Percentiles rank a stretch among this genome's conserved stretches.
Evolutionary conservation across 2,797 vertebrate genomes (phyloP).

Genomic region (Somateria mollissima): DNA sequence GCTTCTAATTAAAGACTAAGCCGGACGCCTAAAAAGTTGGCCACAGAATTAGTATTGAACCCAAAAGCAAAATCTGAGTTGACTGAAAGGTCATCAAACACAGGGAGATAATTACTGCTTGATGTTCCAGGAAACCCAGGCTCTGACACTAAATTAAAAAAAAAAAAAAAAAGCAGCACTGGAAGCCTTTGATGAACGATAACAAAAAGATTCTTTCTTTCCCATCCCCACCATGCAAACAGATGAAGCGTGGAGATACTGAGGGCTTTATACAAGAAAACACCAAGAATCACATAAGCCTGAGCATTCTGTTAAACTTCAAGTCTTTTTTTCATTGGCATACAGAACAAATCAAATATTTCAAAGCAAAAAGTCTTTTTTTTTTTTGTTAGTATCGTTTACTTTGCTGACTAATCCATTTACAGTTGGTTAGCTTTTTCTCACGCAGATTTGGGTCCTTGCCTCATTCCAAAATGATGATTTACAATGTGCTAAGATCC

Average conservation of each 20-base stretch:
- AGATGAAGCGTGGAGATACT: not conserved
- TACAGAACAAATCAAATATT: not conserved
- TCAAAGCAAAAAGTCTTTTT: not conserved
- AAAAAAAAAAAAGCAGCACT: not conserved
- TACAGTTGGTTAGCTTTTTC: not conserved
- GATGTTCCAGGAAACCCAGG: constrained; percentile 19
- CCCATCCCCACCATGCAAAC: not conserved
- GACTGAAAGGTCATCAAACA: constrained; percentile 41
- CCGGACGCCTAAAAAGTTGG: not conserved
- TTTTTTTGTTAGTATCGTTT: not conserved
- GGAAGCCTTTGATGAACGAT: not conserved
- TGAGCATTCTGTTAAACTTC: not conserved
- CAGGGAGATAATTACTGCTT: constrained; percentile 27
- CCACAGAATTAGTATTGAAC: not conserved
- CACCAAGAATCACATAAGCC: not conserved
- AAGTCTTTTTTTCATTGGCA: not conserved
- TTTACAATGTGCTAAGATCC: not conserved
- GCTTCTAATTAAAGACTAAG: constrained; percentile 23
- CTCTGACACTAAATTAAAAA: not conserved
- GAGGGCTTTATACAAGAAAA: not conserved
- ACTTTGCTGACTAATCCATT: not conserved
- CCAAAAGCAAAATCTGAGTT: constrained; percentile 39
- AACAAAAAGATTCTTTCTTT: constrained; percentile 49
- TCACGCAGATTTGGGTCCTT: not conserved
- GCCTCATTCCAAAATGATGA: not conserved